Percentiles rank a stretch among this genome's conserved stretches.
Evolutionary conservation across 1,140 invertebrate genomes (phyloP).

Genomic region (Trialeurodes vaporariorum): DNA sequence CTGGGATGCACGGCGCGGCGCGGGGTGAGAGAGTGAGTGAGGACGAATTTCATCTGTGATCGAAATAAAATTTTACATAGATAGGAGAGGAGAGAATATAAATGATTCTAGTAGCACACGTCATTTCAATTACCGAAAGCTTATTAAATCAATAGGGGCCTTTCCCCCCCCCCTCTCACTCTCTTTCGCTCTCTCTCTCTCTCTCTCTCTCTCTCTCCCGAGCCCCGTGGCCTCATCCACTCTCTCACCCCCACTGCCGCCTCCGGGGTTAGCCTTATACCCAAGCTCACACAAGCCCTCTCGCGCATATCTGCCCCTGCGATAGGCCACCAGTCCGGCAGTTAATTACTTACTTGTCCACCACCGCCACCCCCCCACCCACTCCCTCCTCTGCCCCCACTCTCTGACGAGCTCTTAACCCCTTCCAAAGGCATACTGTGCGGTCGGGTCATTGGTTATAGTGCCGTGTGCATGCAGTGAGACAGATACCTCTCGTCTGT

Average conservation of each 20-base stretch:
- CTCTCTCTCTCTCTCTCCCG: too few relatives aligned
- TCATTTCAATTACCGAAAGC: background rate
- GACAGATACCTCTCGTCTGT: too few relatives aligned
- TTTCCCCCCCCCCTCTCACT: background rate
- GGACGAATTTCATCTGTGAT: background rate
- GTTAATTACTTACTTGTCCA: background rate
- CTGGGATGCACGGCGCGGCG: background rate
- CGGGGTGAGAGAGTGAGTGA: background rate
- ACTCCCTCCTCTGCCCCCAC: too few relatives aligned
- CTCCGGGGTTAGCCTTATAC: too few relatives aligned
- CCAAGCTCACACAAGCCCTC: too few relatives aligned
- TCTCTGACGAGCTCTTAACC: too few relatives aligned
- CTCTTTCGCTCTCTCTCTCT: too few relatives aligned
- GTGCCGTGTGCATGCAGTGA: too few relatives aligned
- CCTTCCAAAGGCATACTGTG: too few relatives aligned
- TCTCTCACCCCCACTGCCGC: too few relatives aligned
- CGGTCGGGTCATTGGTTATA: too few relatives aligned
- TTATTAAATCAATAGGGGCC: background rate
- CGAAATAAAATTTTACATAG: background rate
- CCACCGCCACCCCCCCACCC: background rate
- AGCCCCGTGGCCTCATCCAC: too few relatives aligned
- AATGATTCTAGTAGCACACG: background rate
- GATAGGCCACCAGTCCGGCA: background rate
- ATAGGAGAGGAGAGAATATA: background rate
- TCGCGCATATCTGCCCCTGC: background rate